Conservation (phyloP, 2,888 invertebrate genomes). For the Microctonus brassicae region DNA sequence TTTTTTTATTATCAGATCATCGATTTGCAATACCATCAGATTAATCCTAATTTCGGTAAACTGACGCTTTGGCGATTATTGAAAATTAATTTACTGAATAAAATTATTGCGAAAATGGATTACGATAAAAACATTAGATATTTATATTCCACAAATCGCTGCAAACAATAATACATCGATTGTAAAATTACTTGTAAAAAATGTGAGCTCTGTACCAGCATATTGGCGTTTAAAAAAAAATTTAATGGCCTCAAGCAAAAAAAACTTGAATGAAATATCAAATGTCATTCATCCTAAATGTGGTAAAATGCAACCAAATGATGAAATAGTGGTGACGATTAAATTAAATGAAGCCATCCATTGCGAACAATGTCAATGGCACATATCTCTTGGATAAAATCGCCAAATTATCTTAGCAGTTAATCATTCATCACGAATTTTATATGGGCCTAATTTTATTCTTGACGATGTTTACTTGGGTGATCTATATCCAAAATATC, state of each 20-base stretch:
- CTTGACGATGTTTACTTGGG: conserved; percentile 60
- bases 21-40: conserved; percentile 58
- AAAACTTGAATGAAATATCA: conserved; percentile 49
- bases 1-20: conserved; percentile 58
- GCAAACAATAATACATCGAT: conserved; percentile 51
- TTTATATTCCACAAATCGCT: conserved; percentile 60
- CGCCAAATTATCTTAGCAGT: conserved; percentile 55
- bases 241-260: conserved; percentile 63
- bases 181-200: conserved; percentile 59
- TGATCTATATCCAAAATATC: conserved; percentile 54
- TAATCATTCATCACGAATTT: conserved; percentile 49
- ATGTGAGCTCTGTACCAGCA: conserved; percentile 55
- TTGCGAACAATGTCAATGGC: conserved; percentile 63
- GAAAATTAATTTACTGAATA: conserved; percentile 65
- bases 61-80: conserved; percentile 66
- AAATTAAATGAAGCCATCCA: conserved; percentile 58
- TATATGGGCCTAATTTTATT: conserved; percentile 47
- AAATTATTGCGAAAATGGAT: conserved; percentile 50
- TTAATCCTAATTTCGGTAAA: conserved; percentile 61
- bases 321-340: conserved; percentile 56
- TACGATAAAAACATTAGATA: conserved; percentile 50
- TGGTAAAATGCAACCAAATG: conserved; percentile 49
- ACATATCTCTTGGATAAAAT: conserved; percentile 61
- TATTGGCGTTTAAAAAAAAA: conserved; percentile 58
- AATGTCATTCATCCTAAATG: conserved; percentile 57